Evolutionary conservation across 2,113 vertebrate species (phyloP), one percentile per base, ranked within the genome.

Genomic region (Triplophysa tibetana): DNA sequence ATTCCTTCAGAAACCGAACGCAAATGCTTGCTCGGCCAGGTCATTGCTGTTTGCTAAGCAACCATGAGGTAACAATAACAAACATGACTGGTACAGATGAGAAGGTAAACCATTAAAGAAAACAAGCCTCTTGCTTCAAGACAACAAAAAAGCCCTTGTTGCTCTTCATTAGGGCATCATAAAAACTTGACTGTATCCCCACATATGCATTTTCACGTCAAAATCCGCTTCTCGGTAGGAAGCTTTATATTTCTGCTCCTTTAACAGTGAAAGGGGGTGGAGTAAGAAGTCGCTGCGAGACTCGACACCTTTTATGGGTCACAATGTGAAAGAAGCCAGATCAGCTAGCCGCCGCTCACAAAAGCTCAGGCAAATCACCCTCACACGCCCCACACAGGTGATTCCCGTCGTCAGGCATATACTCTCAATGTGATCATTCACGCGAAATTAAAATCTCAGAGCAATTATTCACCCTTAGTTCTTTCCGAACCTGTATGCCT

Each of bases 61-160:
- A 82, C 81, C 60, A 62, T 66, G 23, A 45, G 23, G 69, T 75
- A 78, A 75, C 69, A 58, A 74, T 41, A 73, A 80, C 67, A 82
- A 77, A 82, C 78, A 74, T n/a, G 65, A 67, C 26, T 23, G 10
- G 72, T 24, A 79, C 70, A 75, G 12, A 26, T 21, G 70, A 74
- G 24, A n/a, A 66, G 4, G 12, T 60, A 48, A 61, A 74, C 33
- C 45, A 9, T 43, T 21, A 54, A 61, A 74, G 29, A 50, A 65
- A 64, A 43, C 69, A 33, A 77, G 29, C 12, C 41, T 61, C 12
- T 45, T 61, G 8, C 21, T 13, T 45, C n/a, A 45, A 29, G 56
- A 61, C 7, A 0, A 74, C 2, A 61, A 45, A 14, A 38, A 60
- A 19, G 21, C 33, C 24, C 10, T 2, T n/a, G 52, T 52, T 17